Conservation (phyloP, 2,888 invertebrate species). For the Opisthograptis luteolata region DNA sequence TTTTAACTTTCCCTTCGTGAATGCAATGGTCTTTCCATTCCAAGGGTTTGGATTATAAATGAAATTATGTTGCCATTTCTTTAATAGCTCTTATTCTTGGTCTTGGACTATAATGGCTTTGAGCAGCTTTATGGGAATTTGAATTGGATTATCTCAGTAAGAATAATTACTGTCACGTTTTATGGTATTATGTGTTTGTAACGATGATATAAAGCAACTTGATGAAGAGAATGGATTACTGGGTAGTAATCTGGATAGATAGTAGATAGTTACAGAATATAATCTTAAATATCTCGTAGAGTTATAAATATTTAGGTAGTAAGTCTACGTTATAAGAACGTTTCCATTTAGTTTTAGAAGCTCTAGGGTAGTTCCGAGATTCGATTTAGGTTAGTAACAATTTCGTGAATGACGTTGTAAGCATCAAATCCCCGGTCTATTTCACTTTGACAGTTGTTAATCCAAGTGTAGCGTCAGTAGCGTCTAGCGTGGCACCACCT, state of each 20-base stretch:
- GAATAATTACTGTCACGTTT: conserved; percentile 16
- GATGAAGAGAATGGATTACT: conserved; percentile 4
- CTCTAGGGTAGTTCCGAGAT: too few species aligned
- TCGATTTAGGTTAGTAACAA: too few species aligned
- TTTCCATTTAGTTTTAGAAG: too few species aligned
- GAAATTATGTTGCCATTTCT: conserved; percentile 39
- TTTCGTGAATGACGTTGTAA: too few species aligned
- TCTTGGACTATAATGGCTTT: conserved; percentile 16
- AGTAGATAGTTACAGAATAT: too few species aligned
- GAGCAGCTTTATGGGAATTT: conserved; percentile 21
- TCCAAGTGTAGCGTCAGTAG: too few species aligned
- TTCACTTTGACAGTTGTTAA: too few species aligned
- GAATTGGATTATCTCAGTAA: conserved; percentile 24
- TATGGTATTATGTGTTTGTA: conserved; percentile 13
- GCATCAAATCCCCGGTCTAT: too few species aligned
- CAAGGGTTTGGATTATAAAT: conserved; percentile 37
- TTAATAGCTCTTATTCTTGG: conserved; percentile 19
- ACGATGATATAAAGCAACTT: conserved; percentile 15
- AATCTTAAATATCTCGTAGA: too few species aligned
- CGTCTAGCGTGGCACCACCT: too few species aligned
- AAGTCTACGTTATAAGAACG: too few species aligned
- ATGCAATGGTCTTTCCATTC: conserved; percentile 23
- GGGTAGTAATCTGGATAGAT: neutral
- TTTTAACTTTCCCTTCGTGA: conserved; percentile 24
- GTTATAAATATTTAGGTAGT: too few species aligned